These are phyloP conservation scores for Accipiter virgatus DNA, from an alignment of 2,113 vertebrate genomes.

Conservation along the genomic window DNA sequence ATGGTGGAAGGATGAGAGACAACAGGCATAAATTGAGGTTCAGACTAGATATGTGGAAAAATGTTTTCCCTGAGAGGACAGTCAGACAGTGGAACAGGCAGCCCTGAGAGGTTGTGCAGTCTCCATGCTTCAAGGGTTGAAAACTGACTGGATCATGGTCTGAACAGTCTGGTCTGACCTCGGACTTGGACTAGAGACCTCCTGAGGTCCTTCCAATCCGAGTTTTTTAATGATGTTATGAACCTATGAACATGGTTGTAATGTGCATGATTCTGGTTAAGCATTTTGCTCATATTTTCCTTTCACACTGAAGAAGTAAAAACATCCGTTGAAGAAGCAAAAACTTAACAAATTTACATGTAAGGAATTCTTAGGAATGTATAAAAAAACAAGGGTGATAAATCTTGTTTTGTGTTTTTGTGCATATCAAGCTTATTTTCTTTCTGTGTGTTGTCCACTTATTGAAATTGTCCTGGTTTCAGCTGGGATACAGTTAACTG, in stretches of 20 bases:
- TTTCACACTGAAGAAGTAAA: neutral
- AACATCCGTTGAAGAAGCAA: neutral
- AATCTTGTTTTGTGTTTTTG: neutral
- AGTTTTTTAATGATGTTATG: neutral
- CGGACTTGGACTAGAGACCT: neutral
- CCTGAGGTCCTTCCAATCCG: neutral
- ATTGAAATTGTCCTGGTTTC: neutral
- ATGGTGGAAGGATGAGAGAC: neutral
- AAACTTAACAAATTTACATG: neutral
- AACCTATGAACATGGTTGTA: neutral
- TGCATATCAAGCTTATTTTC: neutral
- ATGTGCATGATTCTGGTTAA: neutral
- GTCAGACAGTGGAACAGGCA: neutral
- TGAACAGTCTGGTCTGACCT: neutral
- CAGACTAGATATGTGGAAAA: neutral
- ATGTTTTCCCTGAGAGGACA: neutral
- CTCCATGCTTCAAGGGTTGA: neutral
- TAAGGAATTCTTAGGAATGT: neutral
- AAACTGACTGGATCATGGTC: neutral
- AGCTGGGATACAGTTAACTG: no score
- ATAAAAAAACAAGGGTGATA: neutral
- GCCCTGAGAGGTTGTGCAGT: neutral
- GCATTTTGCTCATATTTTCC: neutral
- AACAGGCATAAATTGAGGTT: neutral
- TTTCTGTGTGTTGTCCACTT: neutral